phyloP scores from a whole-genome alignment of 2,888 invertebrate genomes.

The Phaonia tiefii region DNA sequence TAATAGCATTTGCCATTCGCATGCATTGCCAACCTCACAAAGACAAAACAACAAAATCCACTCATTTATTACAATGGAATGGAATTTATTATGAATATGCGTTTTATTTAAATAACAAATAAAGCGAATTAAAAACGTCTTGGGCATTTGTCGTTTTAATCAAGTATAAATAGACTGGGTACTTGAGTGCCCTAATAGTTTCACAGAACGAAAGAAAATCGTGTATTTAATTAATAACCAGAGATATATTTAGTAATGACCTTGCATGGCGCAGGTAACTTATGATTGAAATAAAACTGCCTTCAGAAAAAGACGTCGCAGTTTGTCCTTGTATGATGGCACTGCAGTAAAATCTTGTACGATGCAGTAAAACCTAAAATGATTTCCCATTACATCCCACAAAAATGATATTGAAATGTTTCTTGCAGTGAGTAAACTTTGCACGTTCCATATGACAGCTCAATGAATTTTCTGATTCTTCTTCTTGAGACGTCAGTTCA shows the following conservation, averaged over 20 bases:
- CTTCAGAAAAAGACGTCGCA: neutral
- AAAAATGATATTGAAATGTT: too few species aligned
- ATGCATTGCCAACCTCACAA: neutral
- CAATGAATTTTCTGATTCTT: too few species aligned
- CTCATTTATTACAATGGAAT: conserved; percentile 7
- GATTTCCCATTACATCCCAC: too few species aligned
- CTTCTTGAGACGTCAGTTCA: too few species aligned
- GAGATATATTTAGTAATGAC: conserved; percentile 29
- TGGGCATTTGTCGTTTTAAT: neutral
- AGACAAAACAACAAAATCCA: neutral
- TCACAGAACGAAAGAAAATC: conserved; percentile 1
- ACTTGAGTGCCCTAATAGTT: neutral
- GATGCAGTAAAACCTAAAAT: too few species aligned
- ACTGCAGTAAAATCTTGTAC: too few species aligned
- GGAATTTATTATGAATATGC: conserved; percentile 34
- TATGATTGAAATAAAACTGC: neutral
- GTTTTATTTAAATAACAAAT: conserved; percentile 29
- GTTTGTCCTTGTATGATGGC: too few species aligned
- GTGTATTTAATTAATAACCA: conserved; percentile 13
- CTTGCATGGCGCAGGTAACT: neutral
- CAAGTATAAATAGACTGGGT: neutral
- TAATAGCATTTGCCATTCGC: neutral
- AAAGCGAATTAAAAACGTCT: too few species aligned
- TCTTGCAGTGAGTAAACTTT: too few species aligned
- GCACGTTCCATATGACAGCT: too few species aligned